A percentile compares a stretch with the other conserved stretches of the same genome.
Conservation (phyloP, 2,113 vertebrate genomes). For the Chloropsis cyanopogon region DNA sequence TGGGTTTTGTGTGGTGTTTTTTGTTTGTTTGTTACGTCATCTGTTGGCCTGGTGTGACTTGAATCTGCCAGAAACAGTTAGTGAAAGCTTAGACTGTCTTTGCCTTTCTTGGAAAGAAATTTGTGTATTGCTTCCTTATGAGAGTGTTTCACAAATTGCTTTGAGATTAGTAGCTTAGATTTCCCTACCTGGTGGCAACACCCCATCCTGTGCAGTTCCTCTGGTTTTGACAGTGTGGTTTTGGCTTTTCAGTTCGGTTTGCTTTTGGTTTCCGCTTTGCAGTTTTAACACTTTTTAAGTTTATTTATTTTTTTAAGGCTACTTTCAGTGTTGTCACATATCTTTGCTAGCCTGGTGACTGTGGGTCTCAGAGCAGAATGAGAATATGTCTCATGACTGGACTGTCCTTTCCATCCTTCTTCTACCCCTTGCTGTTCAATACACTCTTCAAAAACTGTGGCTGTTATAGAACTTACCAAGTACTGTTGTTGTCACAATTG, state of each 20-base stretch:
- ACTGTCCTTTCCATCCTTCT: not conserved
- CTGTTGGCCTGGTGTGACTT: not conserved
- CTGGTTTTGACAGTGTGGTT: not conserved
- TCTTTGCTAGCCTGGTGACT: not conserved
- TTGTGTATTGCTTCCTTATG: not conserved
- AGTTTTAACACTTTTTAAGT: not conserved
- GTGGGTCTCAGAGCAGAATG: not conserved
- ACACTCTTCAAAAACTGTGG: not conserved
- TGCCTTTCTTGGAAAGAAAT: not conserved
- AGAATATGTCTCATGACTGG: not conserved
- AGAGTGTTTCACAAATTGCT: not conserved
- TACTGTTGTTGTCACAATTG: accelerated
- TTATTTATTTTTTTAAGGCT: not conserved
- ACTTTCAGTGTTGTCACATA: not conserved
- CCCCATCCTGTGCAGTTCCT: not conserved
- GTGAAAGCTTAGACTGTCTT: not conserved
- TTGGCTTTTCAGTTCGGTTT: not conserved
- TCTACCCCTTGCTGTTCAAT: not conserved
- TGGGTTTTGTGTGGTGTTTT: not conserved
- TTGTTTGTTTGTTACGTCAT: not conserved
- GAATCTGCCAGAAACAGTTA: not conserved
- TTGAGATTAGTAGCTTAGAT: not conserved
- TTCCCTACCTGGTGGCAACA: not conserved
- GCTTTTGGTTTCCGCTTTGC: not conserved
- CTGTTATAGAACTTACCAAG: accelerated